Evolutionary conservation across 2,888 invertebrate genomes (phyloP).

Genomic region (Drosophila meridionalis): DNA sequence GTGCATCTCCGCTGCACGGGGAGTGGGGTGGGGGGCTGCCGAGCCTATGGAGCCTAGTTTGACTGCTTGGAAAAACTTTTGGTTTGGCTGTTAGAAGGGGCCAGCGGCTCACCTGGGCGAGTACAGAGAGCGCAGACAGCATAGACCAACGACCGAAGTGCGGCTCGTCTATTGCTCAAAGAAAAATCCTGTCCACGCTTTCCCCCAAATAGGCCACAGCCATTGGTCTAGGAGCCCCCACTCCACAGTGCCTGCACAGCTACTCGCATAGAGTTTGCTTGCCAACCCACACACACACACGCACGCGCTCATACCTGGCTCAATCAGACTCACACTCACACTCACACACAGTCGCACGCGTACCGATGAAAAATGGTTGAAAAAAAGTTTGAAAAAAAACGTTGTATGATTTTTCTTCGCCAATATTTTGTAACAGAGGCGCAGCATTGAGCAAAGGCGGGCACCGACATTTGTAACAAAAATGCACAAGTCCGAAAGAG

Average conservation of each 20-base stretch:
- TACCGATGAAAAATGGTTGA: conserved; percentile 82
- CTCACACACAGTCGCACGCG: conserved; percentile 33
- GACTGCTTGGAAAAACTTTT: conserved; percentile 79
- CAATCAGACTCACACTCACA: conserved; percentile 31
- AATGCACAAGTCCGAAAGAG: conserved; percentile 59
- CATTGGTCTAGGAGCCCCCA: conserved; percentile 25
- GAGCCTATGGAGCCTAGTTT: conserved; percentile 68
- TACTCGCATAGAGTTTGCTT: neutral
- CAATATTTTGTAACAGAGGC: conserved; percentile 85
- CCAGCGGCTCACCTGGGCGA: conserved; percentile 26
- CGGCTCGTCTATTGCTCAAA: conserved; percentile 62
- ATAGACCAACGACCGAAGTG: conserved; percentile 57
- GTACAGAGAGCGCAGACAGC: conserved; percentile 61
- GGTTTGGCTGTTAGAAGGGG: conserved; percentile 68
- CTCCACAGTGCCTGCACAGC: conserved; percentile 12
- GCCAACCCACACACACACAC: conserved; percentile 4
- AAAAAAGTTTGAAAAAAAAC: conserved; percentile 83
- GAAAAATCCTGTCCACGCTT: conserved; percentile 78
- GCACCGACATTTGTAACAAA: conserved; percentile 73
- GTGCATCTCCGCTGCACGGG: conserved; percentile 62
- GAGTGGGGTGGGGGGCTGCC: neutral
- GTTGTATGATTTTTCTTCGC: conserved; percentile 85
- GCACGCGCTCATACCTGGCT: conserved; percentile 4
- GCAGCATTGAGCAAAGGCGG: conserved; percentile 71
- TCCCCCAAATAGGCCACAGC: conserved; percentile 58